A percentile compares a stretch with the other conserved stretches of the same genome.
phyloP scores from a whole-genome alignment of 64 coral and sea anemone species.

The Montipora cactus region DNA sequence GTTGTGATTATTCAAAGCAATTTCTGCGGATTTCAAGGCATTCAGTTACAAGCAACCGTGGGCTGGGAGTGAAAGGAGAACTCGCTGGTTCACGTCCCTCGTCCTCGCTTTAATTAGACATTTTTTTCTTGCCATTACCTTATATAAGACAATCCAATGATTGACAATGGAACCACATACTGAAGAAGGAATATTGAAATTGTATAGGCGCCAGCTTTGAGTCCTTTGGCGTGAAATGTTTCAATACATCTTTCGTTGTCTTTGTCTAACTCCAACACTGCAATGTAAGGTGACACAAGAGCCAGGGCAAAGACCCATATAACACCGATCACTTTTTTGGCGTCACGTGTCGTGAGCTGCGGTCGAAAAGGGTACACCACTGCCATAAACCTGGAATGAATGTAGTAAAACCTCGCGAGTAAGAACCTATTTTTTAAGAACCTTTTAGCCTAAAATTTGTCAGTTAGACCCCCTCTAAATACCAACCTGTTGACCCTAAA shows the following conservation, averaged over 20 bases:
- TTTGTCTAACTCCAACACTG: slow-evolving; percentile 53
- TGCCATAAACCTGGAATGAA: slow-evolving; percentile 75
- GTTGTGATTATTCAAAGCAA: too few species aligned
- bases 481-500: too few species aligned
- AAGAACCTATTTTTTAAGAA: too few species aligned
- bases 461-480: too few species aligned
- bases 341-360: slow-evolving; percentile 81
- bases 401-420: too few species aligned
- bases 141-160: slow-evolving; percentile 94
- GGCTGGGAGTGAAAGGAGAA: too few species aligned
- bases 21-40: too few species aligned
- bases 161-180: slow-evolving; percentile 86
- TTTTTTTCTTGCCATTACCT: slow-evolving; percentile 35
- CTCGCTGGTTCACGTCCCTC: too few species aligned
- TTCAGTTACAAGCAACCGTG: too few species aligned
- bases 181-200: slow-evolving; percentile 85
- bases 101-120: not conserved
- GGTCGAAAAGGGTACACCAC: slow-evolving; percentile 85
- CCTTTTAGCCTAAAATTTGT: too few species aligned
- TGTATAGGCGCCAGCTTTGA: slow-evolving; percentile 78
- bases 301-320: slow-evolving; percentile 80
- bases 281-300: slow-evolving; percentile 88
- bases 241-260: slow-evolving; percentile 41
- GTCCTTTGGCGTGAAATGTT: slow-evolving; percentile 71
- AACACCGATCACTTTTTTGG: slow-evolving; percentile 84